Evolutionary conservation across 2,113 vertebrate species (phyloP), one percentile per base, ranked within the genome.

Genomic region (Benitochromis conjunctus): DNA sequence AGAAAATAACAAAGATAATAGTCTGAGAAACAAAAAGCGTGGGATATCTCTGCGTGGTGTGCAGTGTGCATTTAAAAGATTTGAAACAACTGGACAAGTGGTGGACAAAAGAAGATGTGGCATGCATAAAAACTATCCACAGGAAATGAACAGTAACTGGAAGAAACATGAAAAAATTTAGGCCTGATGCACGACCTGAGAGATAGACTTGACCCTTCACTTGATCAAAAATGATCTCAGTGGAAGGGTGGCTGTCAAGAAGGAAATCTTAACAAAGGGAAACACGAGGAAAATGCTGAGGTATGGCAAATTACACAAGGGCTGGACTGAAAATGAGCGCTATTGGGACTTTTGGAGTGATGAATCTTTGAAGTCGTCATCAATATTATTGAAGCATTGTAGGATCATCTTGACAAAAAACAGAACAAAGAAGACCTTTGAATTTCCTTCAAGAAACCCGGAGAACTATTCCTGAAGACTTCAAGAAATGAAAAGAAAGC

Each of bases 381-480:
- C 36, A 12, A 64, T 64, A 64, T 36, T 64, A n/a, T 36, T 64
- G 18, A 64, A 36, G 18, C 58, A 62, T 1, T 29, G 4, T 62
- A 62, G 58, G 1, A 62, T 62, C 29, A 62, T 62, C 58, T 36
- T 64, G 31, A 57, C 6, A 8, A 21, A 57, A 57, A 57, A 57
- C 55, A 56, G 55, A 56, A 13, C 55, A 56, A 36, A 36, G 58
- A 64, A 64, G 58, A 64, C 31, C 31, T 36, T 62, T 36, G 6
- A 64, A 36, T 64, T 64, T 64, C 60, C 31, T 64, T 64, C 31
- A 64, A 64, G 31, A 64, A 64, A 64, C 31, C 18, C n/a, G 60
- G 10, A 64, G 18, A 12, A 0, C 10, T 36, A 12, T 36, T 64
- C 31, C 31, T 36, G 31, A 64, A 64, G 31, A 64, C 6, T 5